Evolutionary conservation across 2,113 vertebrate species (phyloP).

Genomic region (Thymallus thymallus): DNA sequence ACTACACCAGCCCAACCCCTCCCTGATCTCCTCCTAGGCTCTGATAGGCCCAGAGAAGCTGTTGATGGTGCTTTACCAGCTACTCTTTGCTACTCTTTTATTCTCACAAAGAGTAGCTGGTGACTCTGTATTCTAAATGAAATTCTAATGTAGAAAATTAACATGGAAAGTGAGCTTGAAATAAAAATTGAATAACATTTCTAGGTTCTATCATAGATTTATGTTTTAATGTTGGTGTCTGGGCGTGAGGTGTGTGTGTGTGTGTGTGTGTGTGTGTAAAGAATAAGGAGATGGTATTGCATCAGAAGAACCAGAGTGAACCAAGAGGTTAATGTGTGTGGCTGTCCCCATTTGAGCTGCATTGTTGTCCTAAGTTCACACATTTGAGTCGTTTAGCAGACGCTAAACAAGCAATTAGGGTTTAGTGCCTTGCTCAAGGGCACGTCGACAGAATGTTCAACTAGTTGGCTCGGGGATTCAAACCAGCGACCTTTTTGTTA

Average conservation of each 20-base stretch:
- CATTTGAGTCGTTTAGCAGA: no score
- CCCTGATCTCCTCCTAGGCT: no score
- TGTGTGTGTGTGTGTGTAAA: background rate
- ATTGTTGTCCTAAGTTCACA: constrained; percentile 29
- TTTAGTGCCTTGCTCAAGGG: no score
- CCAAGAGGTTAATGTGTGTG: constrained; percentile 19
- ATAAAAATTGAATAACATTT: background rate
- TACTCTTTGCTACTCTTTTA: no score
- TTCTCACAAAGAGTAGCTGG: no score
- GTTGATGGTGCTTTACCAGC: background rate
- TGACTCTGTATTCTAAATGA: no score
- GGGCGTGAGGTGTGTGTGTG: background rate
- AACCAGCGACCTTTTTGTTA: no score
- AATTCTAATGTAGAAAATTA: background rate
- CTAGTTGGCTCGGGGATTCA: no score
- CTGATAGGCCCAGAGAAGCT: background rate
- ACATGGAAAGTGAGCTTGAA: background rate
- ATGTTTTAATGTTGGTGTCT: background rate
- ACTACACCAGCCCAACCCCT: no score
- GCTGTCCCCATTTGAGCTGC: background rate
- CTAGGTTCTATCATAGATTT: background rate
- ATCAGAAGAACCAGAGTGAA: no score
- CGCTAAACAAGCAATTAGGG: no score
- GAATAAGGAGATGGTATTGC: background rate
- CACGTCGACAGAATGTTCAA: no score